These are phyloP conservation scores for Neotoma lepida DNA, from an alignment of 2,113 vertebrate species.

Conservation along the genomic window DNA sequence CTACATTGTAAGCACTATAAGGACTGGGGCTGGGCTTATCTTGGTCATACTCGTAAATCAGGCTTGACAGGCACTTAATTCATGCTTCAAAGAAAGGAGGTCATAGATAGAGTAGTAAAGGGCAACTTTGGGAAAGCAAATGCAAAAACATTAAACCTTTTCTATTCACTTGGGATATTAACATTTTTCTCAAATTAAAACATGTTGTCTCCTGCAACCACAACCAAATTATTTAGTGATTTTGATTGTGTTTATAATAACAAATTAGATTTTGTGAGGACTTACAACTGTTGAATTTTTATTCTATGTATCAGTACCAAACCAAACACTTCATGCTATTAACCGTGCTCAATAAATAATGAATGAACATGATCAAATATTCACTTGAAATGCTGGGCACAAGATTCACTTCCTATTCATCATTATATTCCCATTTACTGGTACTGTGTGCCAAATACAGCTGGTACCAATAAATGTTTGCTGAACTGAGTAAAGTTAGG, in stretches of 20 bases:
- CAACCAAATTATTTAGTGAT: conserved; percentile 50
- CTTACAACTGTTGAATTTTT: conserved; percentile 28
- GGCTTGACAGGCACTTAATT: neutral
- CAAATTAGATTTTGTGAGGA: neutral
- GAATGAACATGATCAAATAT: conserved; percentile 49
- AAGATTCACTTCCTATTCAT: neutral
- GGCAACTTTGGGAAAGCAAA: conserved; percentile 21
- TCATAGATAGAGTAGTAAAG: neutral
- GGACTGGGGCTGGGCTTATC: neutral
- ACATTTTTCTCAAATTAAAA: conserved; percentile 61
- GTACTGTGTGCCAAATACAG: neutral
- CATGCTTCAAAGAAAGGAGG: conserved; percentile 29
- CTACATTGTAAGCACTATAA: neutral
- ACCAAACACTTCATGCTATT: conserved; percentile 48
- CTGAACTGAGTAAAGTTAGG: neutral
- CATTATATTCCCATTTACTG: neutral
- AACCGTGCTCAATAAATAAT: conserved; percentile 51
- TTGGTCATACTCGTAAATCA: neutral
- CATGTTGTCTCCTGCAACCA: neutral
- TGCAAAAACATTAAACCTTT: conserved; percentile 17
- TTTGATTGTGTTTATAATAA: conserved; percentile 49
- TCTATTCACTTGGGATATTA: conserved; percentile 35
- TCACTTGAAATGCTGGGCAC: neutral
- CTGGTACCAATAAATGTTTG: neutral
- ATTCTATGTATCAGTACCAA: conserved; percentile 44